Evolutionary conservation across 2,113 vertebrate genomes (phyloP).

Genomic region (Tachuris rubrigastra): DNA sequence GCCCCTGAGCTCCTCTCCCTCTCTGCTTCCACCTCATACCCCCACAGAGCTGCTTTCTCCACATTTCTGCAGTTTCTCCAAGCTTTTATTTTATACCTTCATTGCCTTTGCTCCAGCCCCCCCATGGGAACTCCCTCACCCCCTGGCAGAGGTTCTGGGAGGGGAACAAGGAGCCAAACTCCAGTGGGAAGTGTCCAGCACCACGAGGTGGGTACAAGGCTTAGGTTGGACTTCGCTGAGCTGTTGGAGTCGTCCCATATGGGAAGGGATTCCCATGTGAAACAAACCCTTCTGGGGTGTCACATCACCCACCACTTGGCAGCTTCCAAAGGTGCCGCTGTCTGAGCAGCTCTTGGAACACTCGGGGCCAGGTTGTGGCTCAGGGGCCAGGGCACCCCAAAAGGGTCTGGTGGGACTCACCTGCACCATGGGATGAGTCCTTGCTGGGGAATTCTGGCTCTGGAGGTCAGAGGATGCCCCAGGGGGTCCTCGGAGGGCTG

Average conservation of each 20-base stretch:
- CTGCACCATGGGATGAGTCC: not conserved
- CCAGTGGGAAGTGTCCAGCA: not conserved
- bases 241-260: accelerated
- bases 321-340: not conserved
- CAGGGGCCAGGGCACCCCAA: accelerated
- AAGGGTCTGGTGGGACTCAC: not conserved
- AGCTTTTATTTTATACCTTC: not conserved
- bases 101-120: not conserved
- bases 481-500: not conserved
- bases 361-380: too few relatives aligned
- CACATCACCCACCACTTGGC: not conserved
- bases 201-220: not conserved
- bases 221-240: not conserved
- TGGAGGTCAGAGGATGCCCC: not conserved
- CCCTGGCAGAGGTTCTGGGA: not conserved
- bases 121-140: not conserved
- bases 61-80: not conserved
- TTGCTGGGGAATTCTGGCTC: not conserved
- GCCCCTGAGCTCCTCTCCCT: not conserved
- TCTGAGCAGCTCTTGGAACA: not conserved
- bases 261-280: not conserved
- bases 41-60: not conserved
- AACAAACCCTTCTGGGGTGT: not conserved
- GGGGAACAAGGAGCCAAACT: not conserved
- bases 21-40: not conserved